Evolutionary conservation across 1,140 invertebrate species (phyloP).

Genomic region (Pectinophora gossypiella): DNA sequence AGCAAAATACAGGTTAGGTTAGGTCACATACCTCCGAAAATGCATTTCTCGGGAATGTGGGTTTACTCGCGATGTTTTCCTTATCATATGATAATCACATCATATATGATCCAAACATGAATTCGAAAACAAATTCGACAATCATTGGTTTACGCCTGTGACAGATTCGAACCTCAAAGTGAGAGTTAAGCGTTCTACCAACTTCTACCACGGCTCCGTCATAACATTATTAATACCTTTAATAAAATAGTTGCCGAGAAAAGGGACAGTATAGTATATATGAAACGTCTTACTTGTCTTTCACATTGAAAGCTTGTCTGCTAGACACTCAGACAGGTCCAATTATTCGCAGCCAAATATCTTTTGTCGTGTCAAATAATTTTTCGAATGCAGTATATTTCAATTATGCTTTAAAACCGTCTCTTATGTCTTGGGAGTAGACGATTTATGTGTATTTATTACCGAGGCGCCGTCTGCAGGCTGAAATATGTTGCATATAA

Average conservation of each 20-base stretch:
- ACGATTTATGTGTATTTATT: slow-evolving; percentile 28
- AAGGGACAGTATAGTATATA: neutral
- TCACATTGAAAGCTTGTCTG: neutral
- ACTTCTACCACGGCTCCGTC: neutral
- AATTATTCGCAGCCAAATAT: neutral
- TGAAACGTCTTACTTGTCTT: neutral
- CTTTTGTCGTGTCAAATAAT: slow-evolving; percentile 10
- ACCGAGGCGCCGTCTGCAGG: neutral
- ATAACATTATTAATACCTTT: neutral
- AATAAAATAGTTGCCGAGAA: neutral
- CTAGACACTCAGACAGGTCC: too few species aligned
- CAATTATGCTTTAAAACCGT: slow-evolving; percentile 26
- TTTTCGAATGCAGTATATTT: slow-evolving; percentile 29
- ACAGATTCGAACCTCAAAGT: too few species aligned
- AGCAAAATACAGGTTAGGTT: too few species aligned
- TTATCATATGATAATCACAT: too few species aligned
- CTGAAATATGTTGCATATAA: too few species aligned
- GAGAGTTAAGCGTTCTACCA: too few species aligned
- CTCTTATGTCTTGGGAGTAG: slow-evolving; percentile 8
- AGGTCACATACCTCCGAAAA: too few species aligned
- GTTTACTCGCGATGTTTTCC: too few species aligned
- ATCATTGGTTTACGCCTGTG: too few species aligned
- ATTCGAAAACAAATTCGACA: too few species aligned
- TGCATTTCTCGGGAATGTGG: too few species aligned
- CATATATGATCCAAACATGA: too few species aligned